Percentiles rank a stretch among this genome's conserved stretches.
Conservation (phyloP, 2,113 vertebrate genomes). For the Hippocampus mohnikei region DNA sequence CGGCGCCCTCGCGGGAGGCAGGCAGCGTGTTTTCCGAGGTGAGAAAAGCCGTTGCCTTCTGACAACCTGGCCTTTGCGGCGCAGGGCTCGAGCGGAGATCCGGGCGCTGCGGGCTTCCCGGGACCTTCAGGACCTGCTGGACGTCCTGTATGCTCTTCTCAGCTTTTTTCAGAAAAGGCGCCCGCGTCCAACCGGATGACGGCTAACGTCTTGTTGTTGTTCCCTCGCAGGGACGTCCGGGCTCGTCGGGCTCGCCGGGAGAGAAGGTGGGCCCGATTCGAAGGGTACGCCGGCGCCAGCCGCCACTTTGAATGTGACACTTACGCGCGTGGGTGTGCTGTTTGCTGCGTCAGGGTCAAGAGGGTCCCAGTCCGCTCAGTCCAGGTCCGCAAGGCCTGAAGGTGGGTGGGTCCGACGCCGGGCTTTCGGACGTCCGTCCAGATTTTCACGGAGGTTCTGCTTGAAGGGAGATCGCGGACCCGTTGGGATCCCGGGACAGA, state of each 20-base stretch:
- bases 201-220: not conserved
- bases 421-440: not conserved
- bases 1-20: too few species aligned
- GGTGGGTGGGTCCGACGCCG: constrained; percentile 37
- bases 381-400: constrained; percentile 60
- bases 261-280: constrained; percentile 56
- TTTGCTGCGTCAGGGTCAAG: constrained; percentile 58
- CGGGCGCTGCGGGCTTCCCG: constrained; percentile 38
- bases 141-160: constrained; percentile 30
- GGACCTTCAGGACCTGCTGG: constrained; percentile 54
- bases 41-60: too few species aligned
- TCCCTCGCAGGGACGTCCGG: constrained; percentile 46
- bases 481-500: constrained; percentile 60
- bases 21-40: too few species aligned
- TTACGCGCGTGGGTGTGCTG: not conserved
- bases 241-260: constrained; percentile 51
- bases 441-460: not conserved
- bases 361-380: constrained; percentile 58
- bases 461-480: constrained; percentile 64
- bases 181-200: not conserved
- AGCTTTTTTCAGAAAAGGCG: not conserved
- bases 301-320: not conserved
- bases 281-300: not conserved
- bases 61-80: constrained; percentile 16
- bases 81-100: constrained; percentile 45